Evolutionary conservation across 2,797 vertebrate species (phyloP), one percentile per base, ranked within the genome.

Genomic region (Lepus townsendii): DNA sequence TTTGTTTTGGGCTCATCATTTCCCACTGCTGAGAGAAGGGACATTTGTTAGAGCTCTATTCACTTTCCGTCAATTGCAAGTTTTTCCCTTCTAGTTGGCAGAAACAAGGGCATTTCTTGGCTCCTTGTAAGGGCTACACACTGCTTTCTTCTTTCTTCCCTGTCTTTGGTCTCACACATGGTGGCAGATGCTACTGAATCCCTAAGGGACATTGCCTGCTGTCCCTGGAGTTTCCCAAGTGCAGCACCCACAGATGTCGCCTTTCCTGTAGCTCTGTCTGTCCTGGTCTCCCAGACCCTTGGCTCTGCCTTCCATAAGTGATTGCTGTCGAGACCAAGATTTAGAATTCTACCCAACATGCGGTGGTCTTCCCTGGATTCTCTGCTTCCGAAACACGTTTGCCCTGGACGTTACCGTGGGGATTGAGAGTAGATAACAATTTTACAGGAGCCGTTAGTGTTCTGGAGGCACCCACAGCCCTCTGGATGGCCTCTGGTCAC

Each of bases 181-280:
- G 2, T 1, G 6, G 54, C 27, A 22, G 57, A 24, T n/a, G 3
- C 42, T 22, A 38, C 38, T 5, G 60, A 60, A 13, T 1, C 0
- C 75, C 24, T 14, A 5, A 9, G 14, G n/a, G 4, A 30, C 22
- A 47, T 13, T 2, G n/a, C 35, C 9, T 4, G 2, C 24, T 3
- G 9, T 4, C 9, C 9, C 9, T 3, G 22, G 30, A 20, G 1
- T 3, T n/a, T 62, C 35, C 26, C 22, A 0, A 14, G 19, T 1
- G 11, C 4, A 26, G 9, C 13, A 0, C 4, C 12, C 26, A 22
- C 54, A 17, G 20, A 14, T 16, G 6, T 3, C 1, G 5, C 12
- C 50, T 14, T 10, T 2, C 50, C 60, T 19, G 5, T 7, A 47
- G 10, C 1, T 22, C 22, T 52, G 7, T 0, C 7, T 4, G 10